These are phyloP conservation scores for Callithrix jacchus DNA, from an alignment of 2,113 vertebrate species.

Conservation along the genomic window DNA sequence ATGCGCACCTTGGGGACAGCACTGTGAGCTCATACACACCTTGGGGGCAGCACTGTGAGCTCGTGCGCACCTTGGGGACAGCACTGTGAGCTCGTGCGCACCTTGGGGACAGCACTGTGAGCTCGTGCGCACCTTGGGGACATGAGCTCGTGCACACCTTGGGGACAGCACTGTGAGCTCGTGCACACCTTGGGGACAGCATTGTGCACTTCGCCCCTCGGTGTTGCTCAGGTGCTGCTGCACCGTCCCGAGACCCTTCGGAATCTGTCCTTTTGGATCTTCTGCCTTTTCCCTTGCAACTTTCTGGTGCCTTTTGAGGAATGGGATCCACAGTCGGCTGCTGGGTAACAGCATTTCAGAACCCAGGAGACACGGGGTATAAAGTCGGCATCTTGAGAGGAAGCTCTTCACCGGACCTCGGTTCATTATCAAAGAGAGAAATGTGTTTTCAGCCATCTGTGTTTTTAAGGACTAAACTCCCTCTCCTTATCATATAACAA, in stretches of 20 bases:
- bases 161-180: background rate
- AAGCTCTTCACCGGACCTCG: background rate
- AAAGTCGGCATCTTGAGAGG: background rate
- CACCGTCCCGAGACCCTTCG: background rate
- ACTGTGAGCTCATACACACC: too few relatives aligned
- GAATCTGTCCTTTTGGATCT: background rate
- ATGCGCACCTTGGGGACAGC: too few relatives aligned
- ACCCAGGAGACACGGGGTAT: too few relatives aligned
- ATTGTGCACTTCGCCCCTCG: rapidly evolving
- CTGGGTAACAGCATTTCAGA: background rate
- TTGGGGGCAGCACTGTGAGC: too few relatives aligned
- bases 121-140: too few relatives aligned
- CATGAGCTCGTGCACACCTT: too few relatives aligned
- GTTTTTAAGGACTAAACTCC: background rate
- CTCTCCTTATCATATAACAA: background rate
- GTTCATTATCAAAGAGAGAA: background rate
- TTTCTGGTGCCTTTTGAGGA: background rate
- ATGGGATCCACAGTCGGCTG: background rate
- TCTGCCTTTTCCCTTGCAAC: background rate
- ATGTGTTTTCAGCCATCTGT: background rate
- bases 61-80: too few relatives aligned
- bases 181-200: background rate
- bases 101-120: too few relatives aligned
- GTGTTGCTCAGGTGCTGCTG: background rate
- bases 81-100: too few relatives aligned